These are phyloP conservation scores for Triplophysa tibetana DNA, from an alignment of 2,113 vertebrate species.

Conservation along the genomic window DNA sequence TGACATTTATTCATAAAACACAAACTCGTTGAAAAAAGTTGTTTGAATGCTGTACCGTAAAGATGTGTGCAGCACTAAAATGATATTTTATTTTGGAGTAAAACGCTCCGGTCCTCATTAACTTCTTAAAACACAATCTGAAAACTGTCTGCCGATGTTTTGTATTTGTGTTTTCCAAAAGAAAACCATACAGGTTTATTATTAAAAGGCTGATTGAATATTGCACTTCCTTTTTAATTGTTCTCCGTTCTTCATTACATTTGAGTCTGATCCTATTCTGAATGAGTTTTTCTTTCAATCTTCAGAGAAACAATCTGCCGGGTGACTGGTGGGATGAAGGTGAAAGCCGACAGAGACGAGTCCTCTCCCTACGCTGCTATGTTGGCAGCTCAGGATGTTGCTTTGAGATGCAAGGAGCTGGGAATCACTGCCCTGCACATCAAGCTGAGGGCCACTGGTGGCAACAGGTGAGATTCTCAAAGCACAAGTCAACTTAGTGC, in stretches of 20 bases:
- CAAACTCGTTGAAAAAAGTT: no score
- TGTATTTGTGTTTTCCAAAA: no score
- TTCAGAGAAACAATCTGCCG: constrained; percentile 95
- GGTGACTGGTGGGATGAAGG: constrained; percentile 98
- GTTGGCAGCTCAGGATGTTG: constrained; percentile 96
- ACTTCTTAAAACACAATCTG: no score
- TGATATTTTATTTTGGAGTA: no score
- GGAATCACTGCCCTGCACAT: constrained; percentile 97
- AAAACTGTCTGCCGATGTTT: no score
- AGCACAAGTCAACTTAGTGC: neutral
- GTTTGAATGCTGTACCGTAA: no score
- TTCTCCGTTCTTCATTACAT: neutral
- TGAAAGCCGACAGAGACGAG: constrained; percentile 96
- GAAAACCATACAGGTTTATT: no score
- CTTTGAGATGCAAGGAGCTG: constrained; percentile 96
- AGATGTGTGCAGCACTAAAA: no score
- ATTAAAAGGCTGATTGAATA: neutral
- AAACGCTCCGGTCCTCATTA: no score
- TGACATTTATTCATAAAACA: no score
- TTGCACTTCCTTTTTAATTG: neutral
- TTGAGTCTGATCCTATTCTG: neutral
- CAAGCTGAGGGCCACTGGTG: constrained; percentile 94
- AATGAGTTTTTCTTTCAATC: neutral
- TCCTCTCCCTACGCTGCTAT: constrained; percentile 96
- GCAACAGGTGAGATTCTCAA: constrained; percentile 78